Evolutionary conservation across 2,113 vertebrate species (phyloP).

Genomic region (Jacana jacana): DNA sequence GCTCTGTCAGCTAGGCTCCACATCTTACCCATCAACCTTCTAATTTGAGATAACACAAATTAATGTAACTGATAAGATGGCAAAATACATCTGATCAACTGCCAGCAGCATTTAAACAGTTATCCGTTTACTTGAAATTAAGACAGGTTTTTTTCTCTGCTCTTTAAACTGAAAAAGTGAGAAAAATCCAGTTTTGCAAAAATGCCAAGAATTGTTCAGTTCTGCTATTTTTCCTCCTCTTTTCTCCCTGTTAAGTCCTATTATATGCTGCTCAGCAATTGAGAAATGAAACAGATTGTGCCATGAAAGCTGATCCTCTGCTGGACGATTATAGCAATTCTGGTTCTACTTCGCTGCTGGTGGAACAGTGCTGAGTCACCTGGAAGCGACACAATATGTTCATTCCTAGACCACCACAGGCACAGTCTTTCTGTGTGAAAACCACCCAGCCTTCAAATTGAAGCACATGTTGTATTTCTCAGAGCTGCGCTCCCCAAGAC

Average conservation of each 20-base stretch:
- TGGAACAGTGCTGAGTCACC: conserved; percentile 52
- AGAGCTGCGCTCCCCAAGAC: neutral
- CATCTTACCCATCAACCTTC: neutral
- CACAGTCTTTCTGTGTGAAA: conserved; percentile 16
- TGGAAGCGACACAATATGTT: conserved; percentile 45
- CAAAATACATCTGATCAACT: neutral
- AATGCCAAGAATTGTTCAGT: conserved; percentile 9
- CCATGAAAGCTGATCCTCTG: conserved; percentile 34
- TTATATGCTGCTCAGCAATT: neutral
- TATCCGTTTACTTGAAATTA: neutral
- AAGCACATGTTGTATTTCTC: conserved; percentile 14
- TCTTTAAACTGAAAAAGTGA: neutral
- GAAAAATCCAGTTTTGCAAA: neutral
- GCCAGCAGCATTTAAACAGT: neutral
- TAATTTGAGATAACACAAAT: neutral
- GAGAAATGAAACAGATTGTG: conserved; percentile 49
- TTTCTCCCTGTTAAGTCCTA: conserved; percentile 6
- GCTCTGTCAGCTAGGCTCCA: neutral
- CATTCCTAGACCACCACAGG: conserved; percentile 36
- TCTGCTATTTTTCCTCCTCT: conserved; percentile 10
- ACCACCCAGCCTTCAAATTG: conserved; percentile 36
- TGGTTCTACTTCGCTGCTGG: neutral
- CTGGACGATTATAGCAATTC: conserved; percentile 36
- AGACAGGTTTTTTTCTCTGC: neutral
- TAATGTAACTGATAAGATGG: neutral